Base-by-base conservation (phyloP, 2,113 vertebrate species). In the Phylloscopus trochiloides region DNA sequence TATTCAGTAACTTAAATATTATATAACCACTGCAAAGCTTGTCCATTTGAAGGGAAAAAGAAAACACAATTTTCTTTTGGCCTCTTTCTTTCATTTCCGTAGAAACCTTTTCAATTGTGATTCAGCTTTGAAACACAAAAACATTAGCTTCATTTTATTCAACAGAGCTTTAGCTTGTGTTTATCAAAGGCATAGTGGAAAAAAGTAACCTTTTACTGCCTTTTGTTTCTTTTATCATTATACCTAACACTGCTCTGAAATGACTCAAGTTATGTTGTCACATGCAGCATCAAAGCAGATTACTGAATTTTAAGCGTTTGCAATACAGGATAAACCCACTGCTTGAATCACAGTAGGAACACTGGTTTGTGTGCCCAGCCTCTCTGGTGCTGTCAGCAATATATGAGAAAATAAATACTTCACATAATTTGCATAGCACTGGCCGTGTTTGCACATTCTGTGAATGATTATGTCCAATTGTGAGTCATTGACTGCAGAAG, bases 11-110 rank as follows among this genome's bases (percentile, higher is more conserved):
- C 90, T 95, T 96, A 96, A 90, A 95, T 90, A 96, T 96, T 96
- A 93, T 96, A 94, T 97, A 97, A 96, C 92, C 73, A 67, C 91
- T 96, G 94, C 83, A 97, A 93, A 96, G 81, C 92, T 94, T 88
- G 90, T 92, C 51, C 71, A 59, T 94, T 96, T 96, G 91, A 95
- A 96, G 55, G 82, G 45, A 94, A 94, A 93, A 88, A 95, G 90
- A 95, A 96, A 92, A 90, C 61, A 92, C 75, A 83, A 63, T 95
- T 96, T 95, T 94, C 86, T 96, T 90, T 78, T 96, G 92, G 90
- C 78, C 31, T 79, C 88, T 85, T 86, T 93, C 67, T 61, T 96
- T 96, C 85, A 95, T 96, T 96, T 96, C 96, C 82, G 31, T 94
- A 94, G 85, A 94, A 95, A 95, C 63, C 78, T 86, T 91, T 90